Conservation (phyloP, 2,797 vertebrate genomes). For the Champsocephalus esox region DNA sequence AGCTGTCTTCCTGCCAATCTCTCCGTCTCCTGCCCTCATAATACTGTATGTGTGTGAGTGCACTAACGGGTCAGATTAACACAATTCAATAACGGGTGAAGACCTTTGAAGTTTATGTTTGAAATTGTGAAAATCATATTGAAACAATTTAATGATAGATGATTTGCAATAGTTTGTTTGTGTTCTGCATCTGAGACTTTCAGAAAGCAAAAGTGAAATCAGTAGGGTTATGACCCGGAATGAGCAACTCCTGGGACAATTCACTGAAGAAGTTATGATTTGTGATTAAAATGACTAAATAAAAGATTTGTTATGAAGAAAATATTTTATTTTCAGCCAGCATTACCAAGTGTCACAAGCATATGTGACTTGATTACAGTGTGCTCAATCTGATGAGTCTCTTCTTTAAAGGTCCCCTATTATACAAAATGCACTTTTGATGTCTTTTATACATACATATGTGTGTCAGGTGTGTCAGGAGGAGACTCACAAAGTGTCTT, state of each 20-base stretch:
- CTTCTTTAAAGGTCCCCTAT: too few species aligned
- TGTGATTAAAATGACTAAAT: neutral
- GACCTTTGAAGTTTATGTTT: neutral
- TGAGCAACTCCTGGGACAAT: neutral
- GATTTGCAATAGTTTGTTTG: too few species aligned
- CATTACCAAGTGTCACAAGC: too few species aligned
- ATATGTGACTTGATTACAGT: neutral
- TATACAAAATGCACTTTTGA: too few species aligned
- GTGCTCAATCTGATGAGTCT: neutral
- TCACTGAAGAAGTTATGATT: neutral
- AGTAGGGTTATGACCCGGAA: neutral
- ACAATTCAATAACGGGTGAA: neutral
- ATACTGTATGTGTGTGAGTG: neutral
- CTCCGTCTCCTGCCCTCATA: neutral
- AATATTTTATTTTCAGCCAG: neutral
- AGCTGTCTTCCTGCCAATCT: slow-evolving; percentile 2
- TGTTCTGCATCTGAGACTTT: slow-evolving; percentile 9
- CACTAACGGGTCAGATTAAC: neutral
- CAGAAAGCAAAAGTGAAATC: neutral
- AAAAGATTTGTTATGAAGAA: neutral
- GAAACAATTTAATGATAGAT: too few species aligned
- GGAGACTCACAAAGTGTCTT: too few species aligned
- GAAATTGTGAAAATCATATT: too few species aligned
- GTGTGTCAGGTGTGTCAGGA: too few species aligned
- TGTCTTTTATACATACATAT: too few species aligned